These are phyloP conservation scores for Agriopis aurantiaria DNA, from an alignment of 2,888 invertebrate species.

Conservation along the genomic window DNA sequence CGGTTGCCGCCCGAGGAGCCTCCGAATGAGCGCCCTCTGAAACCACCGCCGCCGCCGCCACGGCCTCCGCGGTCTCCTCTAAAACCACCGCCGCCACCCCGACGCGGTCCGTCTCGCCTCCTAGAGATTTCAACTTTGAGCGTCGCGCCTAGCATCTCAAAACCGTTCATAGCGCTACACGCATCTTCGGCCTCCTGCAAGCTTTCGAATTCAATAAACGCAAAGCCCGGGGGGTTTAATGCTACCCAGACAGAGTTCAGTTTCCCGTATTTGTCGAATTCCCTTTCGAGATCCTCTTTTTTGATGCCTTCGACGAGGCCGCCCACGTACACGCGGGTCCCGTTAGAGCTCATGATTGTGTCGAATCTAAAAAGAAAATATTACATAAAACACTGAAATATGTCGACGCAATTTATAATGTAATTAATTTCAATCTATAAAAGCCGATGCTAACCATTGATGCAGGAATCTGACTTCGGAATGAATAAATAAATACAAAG, in stretches of 20 bases:
- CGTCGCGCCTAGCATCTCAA: conserved; percentile 94
- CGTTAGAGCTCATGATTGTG: conserved; percentile 79
- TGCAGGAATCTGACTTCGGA: conserved; percentile 38
- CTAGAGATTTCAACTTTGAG: conserved; percentile 95
- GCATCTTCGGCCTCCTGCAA: conserved; percentile 96
- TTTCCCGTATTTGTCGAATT: conserved; percentile 97
- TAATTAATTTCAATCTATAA: conserved; percentile 33
- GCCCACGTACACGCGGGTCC: conserved; percentile 95
- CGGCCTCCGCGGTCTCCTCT: conserved; percentile 82
- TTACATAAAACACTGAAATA: conserved; percentile 31
- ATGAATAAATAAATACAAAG: conserved; percentile 78
- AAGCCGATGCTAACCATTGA: conserved; percentile 38
- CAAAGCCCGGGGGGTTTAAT: conserved; percentile 97
- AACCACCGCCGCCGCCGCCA: conserved; percentile 75
- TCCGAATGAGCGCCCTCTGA: conserved; percentile 66
- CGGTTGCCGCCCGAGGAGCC: conserved; percentile 84
- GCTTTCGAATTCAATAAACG: conserved; percentile 96
- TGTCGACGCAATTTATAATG: conserved; percentile 10
- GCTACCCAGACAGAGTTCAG: conserved; percentile 97
- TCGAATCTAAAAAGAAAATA: conserved; percentile 55
- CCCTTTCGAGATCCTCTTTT: conserved; percentile 96
- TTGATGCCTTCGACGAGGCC: conserved; percentile 95
- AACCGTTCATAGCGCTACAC: conserved; percentile 95
- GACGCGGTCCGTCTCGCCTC: conserved; percentile 90
- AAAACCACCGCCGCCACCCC: conserved; percentile 84